A percentile compares a stretch with the other conserved stretches of the same genome.
These are phyloP conservation scores for Chlamydotis undulata DNA, from an alignment of 2,113 vertebrate species.

Conservation along the genomic window DNA sequence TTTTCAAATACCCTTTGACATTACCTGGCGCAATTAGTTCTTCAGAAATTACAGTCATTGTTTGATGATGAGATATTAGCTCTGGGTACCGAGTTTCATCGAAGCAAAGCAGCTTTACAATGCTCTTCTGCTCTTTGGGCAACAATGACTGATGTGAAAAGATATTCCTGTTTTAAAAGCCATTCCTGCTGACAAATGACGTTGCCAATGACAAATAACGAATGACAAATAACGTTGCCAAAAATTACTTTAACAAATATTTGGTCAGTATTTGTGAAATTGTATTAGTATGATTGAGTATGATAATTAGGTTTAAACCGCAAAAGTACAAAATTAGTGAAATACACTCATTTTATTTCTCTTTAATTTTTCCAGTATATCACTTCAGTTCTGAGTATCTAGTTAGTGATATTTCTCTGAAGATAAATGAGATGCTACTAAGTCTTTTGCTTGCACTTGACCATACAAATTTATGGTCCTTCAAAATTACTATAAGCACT, in stretches of 20 bases:
- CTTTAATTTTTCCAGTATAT: background rate
- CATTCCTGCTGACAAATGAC: background rate
- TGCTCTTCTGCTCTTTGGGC: background rate
- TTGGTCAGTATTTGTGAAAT: background rate
- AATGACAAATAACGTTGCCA: background rate
- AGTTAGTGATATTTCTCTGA: background rate
- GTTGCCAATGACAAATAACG: background rate
- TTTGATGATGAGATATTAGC: background rate
- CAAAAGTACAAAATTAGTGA: background rate
- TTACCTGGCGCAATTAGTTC: background rate
- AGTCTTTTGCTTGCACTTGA: background rate
- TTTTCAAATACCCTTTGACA: background rate
- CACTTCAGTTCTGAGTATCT: background rate
- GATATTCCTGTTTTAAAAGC: background rate
- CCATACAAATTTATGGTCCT: background rate
- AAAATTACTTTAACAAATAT: background rate
- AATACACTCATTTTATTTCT: background rate
- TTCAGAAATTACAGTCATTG: background rate
- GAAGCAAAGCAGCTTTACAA: background rate
- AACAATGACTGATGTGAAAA: background rate
- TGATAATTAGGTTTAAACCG: background rate
- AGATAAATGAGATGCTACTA: background rate
- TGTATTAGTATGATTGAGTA: background rate
- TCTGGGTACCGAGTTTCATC: background rate
- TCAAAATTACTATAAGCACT: background rate